These are phyloP conservation scores for Notothenia coriiceps DNA, from an alignment of 2,113 vertebrate species.

Conservation along the genomic window DNA sequence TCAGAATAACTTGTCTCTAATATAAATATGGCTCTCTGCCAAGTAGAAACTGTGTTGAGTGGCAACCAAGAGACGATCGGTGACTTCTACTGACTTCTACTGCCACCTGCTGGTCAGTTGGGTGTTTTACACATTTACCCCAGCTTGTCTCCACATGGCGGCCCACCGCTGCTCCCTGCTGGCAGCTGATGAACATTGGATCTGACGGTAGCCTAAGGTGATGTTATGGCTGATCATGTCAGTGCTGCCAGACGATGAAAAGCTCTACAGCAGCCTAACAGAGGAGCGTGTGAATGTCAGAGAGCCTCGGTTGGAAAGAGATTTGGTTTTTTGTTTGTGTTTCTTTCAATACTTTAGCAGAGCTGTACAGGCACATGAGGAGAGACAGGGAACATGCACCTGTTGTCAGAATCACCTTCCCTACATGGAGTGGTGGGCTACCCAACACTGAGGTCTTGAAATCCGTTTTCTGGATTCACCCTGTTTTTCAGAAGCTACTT, in stretches of 20 bases:
- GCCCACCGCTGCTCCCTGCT: conserved; percentile 74
- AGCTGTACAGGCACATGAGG: conserved; percentile 1
- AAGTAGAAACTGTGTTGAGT: conserved; percentile 44
- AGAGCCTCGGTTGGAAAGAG: conserved; percentile 2
- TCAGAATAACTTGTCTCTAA: conserved; percentile 66
- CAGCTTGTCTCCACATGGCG: not conserved
- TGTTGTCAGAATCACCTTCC: conserved; percentile 53
- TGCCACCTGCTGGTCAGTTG: conserved; percentile 32
- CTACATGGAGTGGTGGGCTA: not conserved
- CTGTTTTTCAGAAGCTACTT: too few species aligned
- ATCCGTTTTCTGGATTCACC: too few species aligned
- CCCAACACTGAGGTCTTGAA: conserved; percentile 27
- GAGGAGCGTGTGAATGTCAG: not conserved
- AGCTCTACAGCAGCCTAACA: not conserved
- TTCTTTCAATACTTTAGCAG: conserved; percentile 36
- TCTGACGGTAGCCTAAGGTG: conserved; percentile 63
- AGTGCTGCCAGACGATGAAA: conserved; percentile 31
- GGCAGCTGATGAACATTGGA: conserved; percentile 62
- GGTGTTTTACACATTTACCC: not conserved
- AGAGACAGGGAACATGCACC: conserved; percentile 29
- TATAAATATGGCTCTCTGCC: conserved; percentile 77
- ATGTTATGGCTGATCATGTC: conserved; percentile 56
- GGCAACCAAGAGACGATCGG: not conserved
- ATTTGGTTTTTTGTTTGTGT: conserved; percentile 6
- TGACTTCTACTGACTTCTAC: conserved; percentile 16